Evolutionary conservation across 1,140 invertebrate genomes (phyloP).

Genomic region (Bombus pyrosoma): DNA sequence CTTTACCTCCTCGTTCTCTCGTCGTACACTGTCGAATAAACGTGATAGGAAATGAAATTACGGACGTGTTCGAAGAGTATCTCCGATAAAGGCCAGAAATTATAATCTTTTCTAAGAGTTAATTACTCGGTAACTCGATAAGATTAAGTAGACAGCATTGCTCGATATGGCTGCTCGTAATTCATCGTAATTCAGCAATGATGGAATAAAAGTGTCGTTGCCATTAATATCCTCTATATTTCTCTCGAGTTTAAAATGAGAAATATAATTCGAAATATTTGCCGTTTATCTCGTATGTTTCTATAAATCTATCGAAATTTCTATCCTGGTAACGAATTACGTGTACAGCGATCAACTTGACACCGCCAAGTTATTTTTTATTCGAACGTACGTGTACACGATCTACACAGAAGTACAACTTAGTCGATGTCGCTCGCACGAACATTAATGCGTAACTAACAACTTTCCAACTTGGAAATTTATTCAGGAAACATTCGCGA

Average conservation of each 20-base stretch:
- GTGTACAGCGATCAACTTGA: no score
- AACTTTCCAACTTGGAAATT: neutral
- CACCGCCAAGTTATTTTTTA: neutral
- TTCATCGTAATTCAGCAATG: no score
- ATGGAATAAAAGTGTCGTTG: neutral
- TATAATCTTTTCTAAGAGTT: neutral
- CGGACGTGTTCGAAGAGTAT: neutral
- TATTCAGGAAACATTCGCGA: neutral
- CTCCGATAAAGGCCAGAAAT: neutral
- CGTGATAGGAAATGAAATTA: neutral
- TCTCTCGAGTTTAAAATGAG: neutral
- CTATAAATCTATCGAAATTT: no score
- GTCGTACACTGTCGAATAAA: neutral
- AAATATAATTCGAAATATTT: no score
- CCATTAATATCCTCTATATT: neutral
- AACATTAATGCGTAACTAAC: neutral
- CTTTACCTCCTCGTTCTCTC: neutral
- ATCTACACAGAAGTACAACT: neutral
- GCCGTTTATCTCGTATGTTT: no score
- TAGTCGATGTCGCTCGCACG: neutral
- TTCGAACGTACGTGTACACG: neutral
- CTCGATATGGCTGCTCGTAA: no score
- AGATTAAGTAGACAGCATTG: no score
- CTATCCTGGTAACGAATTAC: no score
- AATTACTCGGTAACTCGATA: neutral